Conservation (phyloP, 2,113 vertebrate species). For the Myocastor coypus region DNA sequence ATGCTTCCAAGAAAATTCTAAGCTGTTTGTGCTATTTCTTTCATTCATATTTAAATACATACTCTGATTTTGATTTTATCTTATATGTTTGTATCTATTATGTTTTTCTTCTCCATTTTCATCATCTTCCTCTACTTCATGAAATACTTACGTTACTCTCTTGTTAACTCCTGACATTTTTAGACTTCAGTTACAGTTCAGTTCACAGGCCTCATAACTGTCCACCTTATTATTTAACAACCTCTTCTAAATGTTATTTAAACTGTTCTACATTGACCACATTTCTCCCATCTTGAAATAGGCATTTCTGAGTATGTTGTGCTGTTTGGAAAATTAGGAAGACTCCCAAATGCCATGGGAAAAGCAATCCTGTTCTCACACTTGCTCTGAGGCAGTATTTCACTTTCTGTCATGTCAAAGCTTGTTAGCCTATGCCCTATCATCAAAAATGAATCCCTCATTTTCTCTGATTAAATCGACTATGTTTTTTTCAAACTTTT, state of each 20-base stretch:
- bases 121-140: neutral
- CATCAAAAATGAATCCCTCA: neutral
- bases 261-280: neutral
- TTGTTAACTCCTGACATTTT: neutral
- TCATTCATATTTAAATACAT: neutral
- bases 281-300: neutral
- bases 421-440: neutral
- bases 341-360: neutral
- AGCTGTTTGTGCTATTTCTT: neutral
- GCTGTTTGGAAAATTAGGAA: neutral
- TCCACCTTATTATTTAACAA: neutral
- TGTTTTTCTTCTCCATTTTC: neutral
- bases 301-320: neutral
- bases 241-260: neutral
- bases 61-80: neutral
- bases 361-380: neutral
- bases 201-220: neutral
- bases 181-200: neutral
- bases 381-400: neutral
- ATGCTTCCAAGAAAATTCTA: slow-evolving; percentile 28
- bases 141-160: neutral
- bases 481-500: neutral
- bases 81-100: neutral
- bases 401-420: neutral
- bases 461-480: neutral